Percentiles rank a stretch among this genome's conserved stretches.
These are phyloP conservation scores for Athene noctua DNA, from an alignment of 2,113 vertebrate genomes.

Conservation along the genomic window DNA sequence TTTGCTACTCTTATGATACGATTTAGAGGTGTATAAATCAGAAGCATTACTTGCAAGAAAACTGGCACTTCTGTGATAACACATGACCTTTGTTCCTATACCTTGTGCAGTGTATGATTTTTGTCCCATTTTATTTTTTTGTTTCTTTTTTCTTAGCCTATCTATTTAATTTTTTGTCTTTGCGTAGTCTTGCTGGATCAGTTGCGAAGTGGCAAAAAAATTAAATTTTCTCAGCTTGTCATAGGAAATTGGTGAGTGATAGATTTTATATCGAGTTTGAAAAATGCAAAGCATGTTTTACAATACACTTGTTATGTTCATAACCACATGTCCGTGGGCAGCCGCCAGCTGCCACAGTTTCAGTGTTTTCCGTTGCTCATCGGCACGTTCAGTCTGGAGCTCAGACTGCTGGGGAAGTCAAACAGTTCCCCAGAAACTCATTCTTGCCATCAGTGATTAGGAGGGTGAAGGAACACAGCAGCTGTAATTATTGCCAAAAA, in stretches of 20 bases:
- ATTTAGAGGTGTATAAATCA: too few relatives aligned
- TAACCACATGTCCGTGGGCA: neutral
- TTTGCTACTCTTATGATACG: rapidly evolving
- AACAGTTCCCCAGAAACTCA: neutral
- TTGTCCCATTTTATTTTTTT: rapidly evolving
- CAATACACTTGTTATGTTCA: neutral
- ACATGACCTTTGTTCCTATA: rapidly evolving
- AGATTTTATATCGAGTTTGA: neutral
- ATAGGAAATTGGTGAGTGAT: neutral
- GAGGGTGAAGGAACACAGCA: neutral
- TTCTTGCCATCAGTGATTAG: neutral
- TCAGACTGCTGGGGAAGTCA: neutral
- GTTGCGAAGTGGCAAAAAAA: neutral
- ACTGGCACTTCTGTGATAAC: rapidly evolving
- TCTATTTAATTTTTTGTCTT: neutral
- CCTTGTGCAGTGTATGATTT: rapidly evolving
- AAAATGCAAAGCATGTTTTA: neutral
- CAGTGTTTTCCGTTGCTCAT: neutral
- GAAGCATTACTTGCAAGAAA: neutral
- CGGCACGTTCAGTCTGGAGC: neutral
- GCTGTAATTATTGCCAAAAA: neutral
- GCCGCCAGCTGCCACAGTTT: neutral
- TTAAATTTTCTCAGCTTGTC: neutral
- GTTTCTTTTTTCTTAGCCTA: neutral
- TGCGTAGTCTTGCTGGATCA: neutral